Conservation (phyloP, 2,888 invertebrate species). For the Drosophila rellima region DNA sequence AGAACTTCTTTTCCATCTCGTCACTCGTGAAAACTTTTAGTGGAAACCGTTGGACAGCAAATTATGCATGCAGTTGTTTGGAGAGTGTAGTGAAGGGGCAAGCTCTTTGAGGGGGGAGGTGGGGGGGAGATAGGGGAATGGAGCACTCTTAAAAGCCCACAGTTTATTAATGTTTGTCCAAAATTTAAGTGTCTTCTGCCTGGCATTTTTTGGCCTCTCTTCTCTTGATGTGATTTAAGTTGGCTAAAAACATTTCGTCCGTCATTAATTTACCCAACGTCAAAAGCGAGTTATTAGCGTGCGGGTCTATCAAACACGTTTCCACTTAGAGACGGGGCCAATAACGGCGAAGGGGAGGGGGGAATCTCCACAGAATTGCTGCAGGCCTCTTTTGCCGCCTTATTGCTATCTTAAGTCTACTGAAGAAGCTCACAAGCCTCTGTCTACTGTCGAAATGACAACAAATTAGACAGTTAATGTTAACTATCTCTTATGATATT, state of each 20-base stretch:
- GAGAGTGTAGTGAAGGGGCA: neutral
- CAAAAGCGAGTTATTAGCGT: conserved; percentile 77
- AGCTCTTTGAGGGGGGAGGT: neutral
- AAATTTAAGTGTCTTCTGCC: conserved; percentile 69
- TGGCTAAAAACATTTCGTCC: conserved; percentile 78
- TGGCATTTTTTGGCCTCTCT: conserved; percentile 39
- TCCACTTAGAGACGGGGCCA: conserved; percentile 21
- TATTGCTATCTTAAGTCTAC: conserved; percentile 50
- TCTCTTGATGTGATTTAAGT: conserved; percentile 62
- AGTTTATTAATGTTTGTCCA: conserved; percentile 79
- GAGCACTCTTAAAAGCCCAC: conserved; percentile 62
- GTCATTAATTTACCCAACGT: conserved; percentile 75
- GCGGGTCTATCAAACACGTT: conserved; percentile 74
- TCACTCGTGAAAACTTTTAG: conserved; percentile 69
- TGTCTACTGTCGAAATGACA: conserved; percentile 63
- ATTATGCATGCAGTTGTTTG: conserved; percentile 70
- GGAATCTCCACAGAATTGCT: conserved; percentile 51
- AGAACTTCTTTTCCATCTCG: conserved; percentile 32
- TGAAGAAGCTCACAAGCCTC: conserved; percentile 68
- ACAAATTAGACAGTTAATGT: conserved; percentile 80
- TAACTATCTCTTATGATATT: conserved; percentile 80
- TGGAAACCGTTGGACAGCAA: conserved; percentile 69
- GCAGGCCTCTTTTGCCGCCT: conserved; percentile 64
- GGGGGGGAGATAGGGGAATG: neutral
- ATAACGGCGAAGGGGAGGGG: neutral